These are phyloP conservation scores for Drosophila demipolita DNA, from an alignment of 2,888 invertebrate genomes.

Conservation along the genomic window DNA sequence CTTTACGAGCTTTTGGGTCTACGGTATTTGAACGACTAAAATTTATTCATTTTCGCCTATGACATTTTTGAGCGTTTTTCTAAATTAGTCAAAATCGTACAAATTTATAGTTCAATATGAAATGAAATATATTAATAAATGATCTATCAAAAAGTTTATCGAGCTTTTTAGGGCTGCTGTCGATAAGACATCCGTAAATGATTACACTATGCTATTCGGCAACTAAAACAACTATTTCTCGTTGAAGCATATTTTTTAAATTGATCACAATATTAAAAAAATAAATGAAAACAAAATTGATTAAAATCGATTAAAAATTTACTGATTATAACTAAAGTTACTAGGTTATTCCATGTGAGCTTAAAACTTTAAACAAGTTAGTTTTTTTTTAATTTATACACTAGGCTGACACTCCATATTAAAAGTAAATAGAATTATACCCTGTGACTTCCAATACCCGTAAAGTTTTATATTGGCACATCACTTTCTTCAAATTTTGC, in stretches of 20 bases:
- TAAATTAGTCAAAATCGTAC: not conserved
- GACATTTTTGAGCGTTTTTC: not conserved
- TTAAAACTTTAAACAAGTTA: not conserved
- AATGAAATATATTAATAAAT: not conserved
- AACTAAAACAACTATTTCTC: not conserved
- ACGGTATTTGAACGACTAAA: constrained; percentile 60
- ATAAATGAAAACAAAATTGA: no score
- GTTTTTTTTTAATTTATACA: no score
- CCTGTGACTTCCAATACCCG: not conserved
- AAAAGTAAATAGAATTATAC: no score
- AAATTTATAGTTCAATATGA: constrained; percentile 25
- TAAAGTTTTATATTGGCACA: not conserved
- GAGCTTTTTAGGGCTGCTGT: not conserved
- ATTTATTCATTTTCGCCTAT: not conserved
- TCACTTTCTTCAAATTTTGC: not conserved
- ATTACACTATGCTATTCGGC: not conserved
- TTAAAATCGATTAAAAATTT: no score
- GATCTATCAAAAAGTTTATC: not conserved
- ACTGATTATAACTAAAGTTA: not conserved
- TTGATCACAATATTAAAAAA: no score
- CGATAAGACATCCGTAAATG: not conserved
- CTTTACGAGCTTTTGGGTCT: constrained; percentile 82
- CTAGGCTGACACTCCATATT: no score
- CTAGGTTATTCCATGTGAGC: not conserved
- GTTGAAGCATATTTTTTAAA: no score